Base-by-base conservation (phyloP, 1,140 invertebrate species). In the Drosophila truncata region DNA sequence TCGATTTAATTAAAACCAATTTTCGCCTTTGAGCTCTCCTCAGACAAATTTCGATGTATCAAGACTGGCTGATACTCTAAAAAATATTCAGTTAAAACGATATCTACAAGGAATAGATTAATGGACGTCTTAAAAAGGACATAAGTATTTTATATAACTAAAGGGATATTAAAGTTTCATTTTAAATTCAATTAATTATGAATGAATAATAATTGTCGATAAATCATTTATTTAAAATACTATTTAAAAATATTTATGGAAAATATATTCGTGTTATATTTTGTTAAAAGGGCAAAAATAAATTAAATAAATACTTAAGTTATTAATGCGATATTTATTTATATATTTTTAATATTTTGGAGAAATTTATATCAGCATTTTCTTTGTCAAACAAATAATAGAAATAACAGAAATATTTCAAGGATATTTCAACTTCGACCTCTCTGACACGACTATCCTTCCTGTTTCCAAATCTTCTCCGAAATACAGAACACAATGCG, bases 1-100 rank as follows among this genome's bases (percentile, higher is more conserved):
- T 87, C 83, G 83, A 91, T 91, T 91, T 91, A 91, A 91, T 91
- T 91, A 91, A 91, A 91, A 91, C 80, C 83, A 91, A 91, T 91
- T 91, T 91, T 87, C 78, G 74, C 86, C 67, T 91, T 78, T 81
- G 65, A 78, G 67, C 64, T 74, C 54, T 69, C 47, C 63, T 42
- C 55, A 52, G 18, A 44, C 55, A 8, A n/a, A 41, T 14, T 23
- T 20, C 8, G 0, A 20, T 13, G 25, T 14, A 27, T 9, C 9
- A 37, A 29, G 31, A 33, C 27, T 33, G 10, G 0, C 3, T 23
- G 16, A 66, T 55, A 58, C 63, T 27, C 69, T 66, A 5, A 5
- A 13, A 23, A 20, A 31, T 25, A 25, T 25, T 11, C 0, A 20
- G 41, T 42, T 13, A 42, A 18, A 2, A 35, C 33, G n/a, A 11